These are phyloP conservation scores for Diadema setosum DNA, from an alignment of 35 echinoderm and acorn worm species.

Conservation along the genomic window DNA sequence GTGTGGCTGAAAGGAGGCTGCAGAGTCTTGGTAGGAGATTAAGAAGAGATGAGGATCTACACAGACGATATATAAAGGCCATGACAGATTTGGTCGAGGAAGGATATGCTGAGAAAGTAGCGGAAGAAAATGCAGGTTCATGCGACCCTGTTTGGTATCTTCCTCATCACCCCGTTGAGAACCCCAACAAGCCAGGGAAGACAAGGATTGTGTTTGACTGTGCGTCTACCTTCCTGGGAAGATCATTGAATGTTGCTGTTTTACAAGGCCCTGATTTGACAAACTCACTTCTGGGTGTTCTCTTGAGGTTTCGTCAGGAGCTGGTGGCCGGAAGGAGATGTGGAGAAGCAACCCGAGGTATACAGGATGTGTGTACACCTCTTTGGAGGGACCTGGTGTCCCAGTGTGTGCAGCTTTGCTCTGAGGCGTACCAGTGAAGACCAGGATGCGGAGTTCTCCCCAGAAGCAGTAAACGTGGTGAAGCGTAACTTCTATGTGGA, in stretches of 20 bases:
- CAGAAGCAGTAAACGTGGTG: not conserved
- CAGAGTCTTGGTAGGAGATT: not conserved
- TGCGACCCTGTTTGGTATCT: constrained; percentile 25
- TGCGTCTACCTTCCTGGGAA: not conserved
- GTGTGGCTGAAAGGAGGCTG: not conserved
- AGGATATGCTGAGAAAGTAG: constrained; percentile 10
- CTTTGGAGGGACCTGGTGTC: constrained; percentile 33
- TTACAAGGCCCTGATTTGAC: constrained; percentile 33
- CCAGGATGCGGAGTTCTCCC: not conserved
- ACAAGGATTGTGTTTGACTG: constrained; percentile 2
- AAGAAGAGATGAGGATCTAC: not conserved
- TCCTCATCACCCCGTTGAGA: constrained; percentile 30
- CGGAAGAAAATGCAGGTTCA: not conserved
- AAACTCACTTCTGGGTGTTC: constrained; percentile 30
- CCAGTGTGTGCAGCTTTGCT: not conserved
- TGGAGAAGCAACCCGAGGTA: not conserved
- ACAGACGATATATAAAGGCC: not conserved
- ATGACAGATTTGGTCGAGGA: constrained; percentile 2
- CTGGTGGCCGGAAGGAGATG: constrained; percentile 51
- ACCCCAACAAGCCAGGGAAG: constrained; percentile 39
- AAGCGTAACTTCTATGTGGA: not conserved
- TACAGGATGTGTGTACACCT: constrained; percentile 6
- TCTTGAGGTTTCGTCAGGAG: constrained; percentile 41
- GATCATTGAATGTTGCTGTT: not conserved
- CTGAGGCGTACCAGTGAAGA: not conserved